phyloP scores from a whole-genome alignment of 2,113 vertebrate genomes.

The Antennarius striatus region DNA sequence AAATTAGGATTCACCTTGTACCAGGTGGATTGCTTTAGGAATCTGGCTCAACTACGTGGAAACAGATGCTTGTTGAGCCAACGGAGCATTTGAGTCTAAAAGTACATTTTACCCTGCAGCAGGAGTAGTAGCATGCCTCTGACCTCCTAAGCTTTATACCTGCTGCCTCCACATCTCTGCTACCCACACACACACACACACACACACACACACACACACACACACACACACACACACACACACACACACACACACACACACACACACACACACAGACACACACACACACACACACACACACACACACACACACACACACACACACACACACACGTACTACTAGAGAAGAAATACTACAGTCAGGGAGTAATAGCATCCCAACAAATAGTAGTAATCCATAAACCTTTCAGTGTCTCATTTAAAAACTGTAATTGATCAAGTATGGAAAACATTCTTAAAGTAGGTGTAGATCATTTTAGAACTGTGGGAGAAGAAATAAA shows the following conservation, averaged over 20 bases:
- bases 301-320: constrained; percentile 33
- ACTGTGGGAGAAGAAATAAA: constrained; percentile 4
- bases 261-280: constrained; percentile 19
- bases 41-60: constrained; percentile 32
- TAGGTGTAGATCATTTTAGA: neutral
- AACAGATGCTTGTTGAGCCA: constrained; percentile 46
- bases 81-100: constrained; percentile 50
- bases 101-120: constrained; percentile 43
- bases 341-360: too few species aligned
- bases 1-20: constrained; percentile 64
- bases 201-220: too few species aligned
- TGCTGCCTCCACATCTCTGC: constrained; percentile 40
- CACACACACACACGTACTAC: constrained; percentile 21
- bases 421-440: constrained; percentile 19
- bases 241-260: constrained; percentile 28
- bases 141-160: constrained; percentile 34
- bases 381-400: too few species aligned
- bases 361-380: too few species aligned
- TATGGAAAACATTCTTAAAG: constrained; percentile 13
- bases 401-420: too few species aligned
- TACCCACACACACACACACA: neutral
- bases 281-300: too few species aligned
- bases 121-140: constrained; percentile 9
- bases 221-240: too few species aligned
- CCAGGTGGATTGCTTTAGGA: neutral